These are phyloP conservation scores for Anthopleura sola DNA, from an alignment of 64 coral and sea anemone species.

Conservation along the genomic window DNA sequence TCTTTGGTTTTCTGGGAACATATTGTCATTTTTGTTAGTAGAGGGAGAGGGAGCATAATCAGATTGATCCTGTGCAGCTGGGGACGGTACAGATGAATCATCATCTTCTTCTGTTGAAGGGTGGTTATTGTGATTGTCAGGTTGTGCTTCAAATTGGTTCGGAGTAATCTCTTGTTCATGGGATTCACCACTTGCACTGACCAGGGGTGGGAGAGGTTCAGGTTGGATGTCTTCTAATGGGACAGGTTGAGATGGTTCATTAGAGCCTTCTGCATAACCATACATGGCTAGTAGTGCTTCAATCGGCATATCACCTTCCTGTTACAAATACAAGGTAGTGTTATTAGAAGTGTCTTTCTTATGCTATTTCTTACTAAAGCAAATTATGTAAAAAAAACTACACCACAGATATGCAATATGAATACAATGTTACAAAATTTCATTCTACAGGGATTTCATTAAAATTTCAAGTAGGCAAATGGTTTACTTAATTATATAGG, in stretches of 20 bases:
- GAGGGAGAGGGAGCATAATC: constrained; percentile 56
- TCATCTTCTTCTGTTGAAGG: constrained; percentile 26
- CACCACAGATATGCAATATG: no score
- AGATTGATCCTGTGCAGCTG: constrained; percentile 40
- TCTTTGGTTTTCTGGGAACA: constrained; percentile 97
- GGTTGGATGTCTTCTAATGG: constrained; percentile 90
- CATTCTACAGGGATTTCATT: no score
- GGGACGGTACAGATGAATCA: constrained; percentile 49
- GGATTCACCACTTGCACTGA: constrained; percentile 37
- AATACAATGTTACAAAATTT: no score
- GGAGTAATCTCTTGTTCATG: background rate
- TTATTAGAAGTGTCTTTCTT: background rate
- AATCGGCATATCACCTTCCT: constrained; percentile 96
- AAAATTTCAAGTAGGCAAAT: no score
- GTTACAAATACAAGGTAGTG: background rate
- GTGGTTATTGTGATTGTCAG: background rate
- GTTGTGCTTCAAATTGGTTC: background rate
- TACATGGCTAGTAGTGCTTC: constrained; percentile 90
- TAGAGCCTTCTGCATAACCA: constrained; percentile 52
- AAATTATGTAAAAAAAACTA: no score
- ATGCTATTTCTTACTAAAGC: no score
- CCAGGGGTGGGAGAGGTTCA: constrained; percentile 75
- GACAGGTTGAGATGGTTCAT: constrained; percentile 45
- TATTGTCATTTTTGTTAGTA: constrained; percentile 55
- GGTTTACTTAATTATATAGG: no score